Percentiles rank a stretch among this genome's conserved stretches.
phyloP scores from a whole-genome alignment of 2,113 vertebrate species.

The Ceyx margarethae region DNA sequence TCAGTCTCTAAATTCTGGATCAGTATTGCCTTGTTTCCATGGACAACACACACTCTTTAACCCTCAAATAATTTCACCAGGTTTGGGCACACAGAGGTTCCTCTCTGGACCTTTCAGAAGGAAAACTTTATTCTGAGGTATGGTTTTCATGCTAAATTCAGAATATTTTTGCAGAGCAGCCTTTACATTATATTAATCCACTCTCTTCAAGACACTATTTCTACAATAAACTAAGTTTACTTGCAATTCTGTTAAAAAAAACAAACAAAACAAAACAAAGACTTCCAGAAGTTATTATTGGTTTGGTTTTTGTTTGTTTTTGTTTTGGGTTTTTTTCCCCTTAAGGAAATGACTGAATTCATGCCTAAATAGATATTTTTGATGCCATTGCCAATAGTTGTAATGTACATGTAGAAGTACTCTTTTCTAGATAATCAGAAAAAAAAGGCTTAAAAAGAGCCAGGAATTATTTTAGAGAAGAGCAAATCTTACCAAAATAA shows the following conservation, averaged over 20 bases:
- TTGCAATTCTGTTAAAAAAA: background rate
- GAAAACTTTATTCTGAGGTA: background rate
- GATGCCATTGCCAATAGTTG: background rate
- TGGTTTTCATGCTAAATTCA: background rate
- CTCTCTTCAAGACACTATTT: background rate
- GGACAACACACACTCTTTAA: background rate
- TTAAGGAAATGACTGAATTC: background rate
- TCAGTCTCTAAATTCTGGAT: background rate
- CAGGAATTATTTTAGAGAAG: background rate
- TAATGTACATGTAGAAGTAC: background rate
- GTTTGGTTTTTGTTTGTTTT: no score
- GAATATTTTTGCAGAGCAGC: background rate
- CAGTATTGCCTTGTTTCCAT: background rate
- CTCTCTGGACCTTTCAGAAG: background rate
- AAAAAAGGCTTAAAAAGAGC: background rate
- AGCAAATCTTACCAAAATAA: background rate
- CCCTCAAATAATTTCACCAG: background rate
- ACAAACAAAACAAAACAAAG: background rate
- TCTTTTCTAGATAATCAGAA: background rate
- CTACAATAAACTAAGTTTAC: background rate
- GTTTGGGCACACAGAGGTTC: background rate
- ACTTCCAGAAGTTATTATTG: background rate
- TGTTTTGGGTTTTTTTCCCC: no score
- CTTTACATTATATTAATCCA: background rate
- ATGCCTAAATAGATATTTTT: background rate